Base-by-base conservation (phyloP, 2,797 vertebrate species). In the Knipowitschia caucasica region DNA sequence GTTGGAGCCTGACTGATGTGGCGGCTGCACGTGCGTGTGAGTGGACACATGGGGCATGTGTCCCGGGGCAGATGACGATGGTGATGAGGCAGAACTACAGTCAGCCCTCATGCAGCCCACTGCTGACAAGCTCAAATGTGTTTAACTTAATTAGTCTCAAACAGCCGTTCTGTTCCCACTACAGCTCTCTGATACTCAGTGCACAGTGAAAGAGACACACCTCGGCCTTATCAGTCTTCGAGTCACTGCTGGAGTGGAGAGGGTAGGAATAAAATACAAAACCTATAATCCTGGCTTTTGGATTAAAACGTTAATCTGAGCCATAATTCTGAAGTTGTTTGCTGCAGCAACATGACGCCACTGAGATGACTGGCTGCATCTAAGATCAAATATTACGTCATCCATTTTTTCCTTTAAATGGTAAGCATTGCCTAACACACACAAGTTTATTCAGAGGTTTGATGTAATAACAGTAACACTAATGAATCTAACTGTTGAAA, bases 301-400 rank as follows among this genome's bases (percentile, higher is more conserved):
- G 84, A 88, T 89, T 88, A 89, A 88, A 89, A 85, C 31, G 69
- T 83, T 89, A 88, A 91, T 89, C 86, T 89, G 80, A 77, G 78
- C 69, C 77, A 75, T 64, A 74, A 75, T 82, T 85, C 78, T 80
- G 72, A 88, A 73, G 71, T 81, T 61, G 67, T 64, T 57, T 46
- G 44, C 69, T 71, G 69, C 69, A 49, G 69, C 82, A 64, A 82
- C 73, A 70, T 78, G 71, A 74, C 59, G 73, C 56, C 59, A 70
- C 50, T 56, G 50, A 58, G 50, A 31, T 25, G 31, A 35, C 71
- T 58, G 18, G 62, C 71, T 58, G 18, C 60, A 63, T 59, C 21
- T 66, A 69, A 49, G 51, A 59, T 29, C 42, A 14, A 62, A 31
- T 27, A 49, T 54, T 39, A 53, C 51, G 51, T 64, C 69, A 69